phyloP scores from a whole-genome alignment of 2,888 invertebrate species.

The Hirtodrosophila trivittata region DNA sequence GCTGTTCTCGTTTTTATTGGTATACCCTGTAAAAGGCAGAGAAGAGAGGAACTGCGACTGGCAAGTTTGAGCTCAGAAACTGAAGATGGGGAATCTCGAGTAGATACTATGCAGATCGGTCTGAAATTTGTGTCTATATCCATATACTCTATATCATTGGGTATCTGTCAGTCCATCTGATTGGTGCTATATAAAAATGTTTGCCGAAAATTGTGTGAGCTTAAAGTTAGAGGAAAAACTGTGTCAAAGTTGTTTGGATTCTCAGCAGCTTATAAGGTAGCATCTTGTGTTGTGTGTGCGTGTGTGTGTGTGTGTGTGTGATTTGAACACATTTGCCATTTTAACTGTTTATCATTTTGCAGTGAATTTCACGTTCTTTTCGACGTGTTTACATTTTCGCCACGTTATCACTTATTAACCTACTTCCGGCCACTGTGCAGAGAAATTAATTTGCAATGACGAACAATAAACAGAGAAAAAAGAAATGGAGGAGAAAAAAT shows the following conservation, averaged over 20 bases:
- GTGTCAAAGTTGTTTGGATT: slow-evolving; percentile 56
- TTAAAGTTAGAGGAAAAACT: slow-evolving; percentile 38
- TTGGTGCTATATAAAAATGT: too few species aligned
- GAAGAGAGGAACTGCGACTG: too few species aligned
- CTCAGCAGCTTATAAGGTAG: slow-evolving; percentile 29
- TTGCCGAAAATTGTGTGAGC: slow-evolving; percentile 6
- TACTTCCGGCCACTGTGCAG: slow-evolving; percentile 62
- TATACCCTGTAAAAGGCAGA: slow-evolving; percentile 1
- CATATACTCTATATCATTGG: too few species aligned
- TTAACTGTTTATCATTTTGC: slow-evolving; percentile 48
- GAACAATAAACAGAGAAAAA: slow-evolving; percentile 32
- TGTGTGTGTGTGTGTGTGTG: slow-evolving; percentile 2
- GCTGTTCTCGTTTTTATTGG: slow-evolving; percentile 6
- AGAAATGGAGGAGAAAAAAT: slow-evolving; percentile 9
- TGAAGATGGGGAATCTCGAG: too few species aligned
- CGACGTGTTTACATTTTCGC: slow-evolving; percentile 68
- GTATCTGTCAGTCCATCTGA: too few species aligned
- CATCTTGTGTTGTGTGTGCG: neutral
- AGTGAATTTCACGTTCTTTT: slow-evolving; percentile 66
- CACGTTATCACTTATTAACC: slow-evolving; percentile 78
- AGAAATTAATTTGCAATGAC: slow-evolving; percentile 74
- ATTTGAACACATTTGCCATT: slow-evolving; percentile 34
- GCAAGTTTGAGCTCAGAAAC: too few species aligned
- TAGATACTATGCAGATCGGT: too few species aligned
- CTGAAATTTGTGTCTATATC: too few species aligned